Evolutionary conservation across 2,888 invertebrate genomes (phyloP), one percentile per base, ranked within the genome.

Genomic region (Myathropa florea): DNA sequence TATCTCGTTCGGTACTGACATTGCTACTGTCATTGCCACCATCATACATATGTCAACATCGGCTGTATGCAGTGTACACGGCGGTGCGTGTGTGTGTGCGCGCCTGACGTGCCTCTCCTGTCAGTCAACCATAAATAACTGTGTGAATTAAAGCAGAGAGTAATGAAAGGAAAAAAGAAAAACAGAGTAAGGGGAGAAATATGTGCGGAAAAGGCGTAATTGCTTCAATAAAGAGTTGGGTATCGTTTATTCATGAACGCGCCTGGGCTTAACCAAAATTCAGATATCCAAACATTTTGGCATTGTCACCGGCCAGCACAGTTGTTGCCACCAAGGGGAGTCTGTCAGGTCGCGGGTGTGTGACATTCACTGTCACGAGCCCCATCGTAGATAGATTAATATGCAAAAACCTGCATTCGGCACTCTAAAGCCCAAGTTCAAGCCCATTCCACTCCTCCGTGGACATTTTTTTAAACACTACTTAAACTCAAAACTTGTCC

Each of bases 181-280:
- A 77, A 67, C 67, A 57, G 36, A 53, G 59, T 60, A 86, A 61
- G 71, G 65, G 71, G 59, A 79, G 18, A 18, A 46, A 46, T 46
- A 46, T 46, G 46, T 46, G 46, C 4, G 46, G 46, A 85, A 75
- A n/a, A n/a, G n/a, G 83, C 70, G 83, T 86, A 86, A 86, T 79
- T 86, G 83, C 70, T 78, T 79, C 83, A 83, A 82, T 83, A 18
- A 83, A 75, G 75, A 83, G 83, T 83, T 65, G 73, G 71, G 70
- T 83, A 79, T 86, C 83, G 71, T 83, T 86, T 79, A 86, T 86
- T 83, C 78, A 86, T 79, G 83, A 83, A 83, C 73, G 78, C 77
- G 18, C 46, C 46, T 46, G 7, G 6, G 18, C 46, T 70, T 64
- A 78, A 83, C 82, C 73, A 59, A 86, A 78, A 46, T 86, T 73